A percentile compares a stretch with the other conserved stretches of the same genome.
These are phyloP conservation scores for Galleria mellonella DNA, from an alignment of 1,140 invertebrate species.

Conservation along the genomic window DNA sequence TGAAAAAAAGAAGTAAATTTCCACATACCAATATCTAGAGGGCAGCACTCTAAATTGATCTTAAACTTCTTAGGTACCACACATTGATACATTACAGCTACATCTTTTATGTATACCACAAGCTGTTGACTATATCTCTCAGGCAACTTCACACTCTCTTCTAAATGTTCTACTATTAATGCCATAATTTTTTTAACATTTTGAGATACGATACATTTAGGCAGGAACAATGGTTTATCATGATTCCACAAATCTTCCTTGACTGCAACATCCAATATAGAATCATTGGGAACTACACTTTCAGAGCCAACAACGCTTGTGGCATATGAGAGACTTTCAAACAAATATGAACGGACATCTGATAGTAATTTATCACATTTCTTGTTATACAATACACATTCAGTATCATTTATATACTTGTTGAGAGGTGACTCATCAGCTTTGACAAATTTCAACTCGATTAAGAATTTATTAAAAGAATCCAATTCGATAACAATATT, in stretches of 20 bases:
- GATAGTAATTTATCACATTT: slow-evolving; percentile 63
- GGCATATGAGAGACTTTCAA: slow-evolving; percentile 47
- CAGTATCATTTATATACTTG: slow-evolving; percentile 56
- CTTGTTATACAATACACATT: slow-evolving; percentile 58
- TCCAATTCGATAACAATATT: slow-evolving; percentile 58
- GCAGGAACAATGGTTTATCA: slow-evolving; percentile 51
- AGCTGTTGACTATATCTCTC: slow-evolving; percentile 47
- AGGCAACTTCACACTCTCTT: slow-evolving; percentile 52
- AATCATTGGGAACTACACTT: slow-evolving; percentile 32
- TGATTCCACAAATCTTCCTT: slow-evolving; percentile 39
- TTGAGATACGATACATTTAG: slow-evolving; percentile 57
- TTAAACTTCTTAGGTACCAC: slow-evolving; percentile 61
- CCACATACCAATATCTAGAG: slow-evolving; percentile 70
- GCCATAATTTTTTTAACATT: slow-evolving; percentile 58
- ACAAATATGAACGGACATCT: slow-evolving; percentile 43
- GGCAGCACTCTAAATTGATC: slow-evolving; percentile 52
- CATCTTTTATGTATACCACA: slow-evolving; percentile 54
- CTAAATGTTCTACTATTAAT: slow-evolving; percentile 56
- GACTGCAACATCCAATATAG: slow-evolving; percentile 40
- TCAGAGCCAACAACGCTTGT: slow-evolving; percentile 36
- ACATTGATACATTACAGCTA: slow-evolving; percentile 62
- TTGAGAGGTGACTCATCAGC: slow-evolving; percentile 49
- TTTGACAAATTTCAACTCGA: slow-evolving; percentile 61
- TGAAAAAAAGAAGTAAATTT: too few species aligned
- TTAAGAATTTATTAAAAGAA: slow-evolving; percentile 61